Conservation (phyloP, 2,797 vertebrate genomes). For the Anas flavirostris region DNA sequence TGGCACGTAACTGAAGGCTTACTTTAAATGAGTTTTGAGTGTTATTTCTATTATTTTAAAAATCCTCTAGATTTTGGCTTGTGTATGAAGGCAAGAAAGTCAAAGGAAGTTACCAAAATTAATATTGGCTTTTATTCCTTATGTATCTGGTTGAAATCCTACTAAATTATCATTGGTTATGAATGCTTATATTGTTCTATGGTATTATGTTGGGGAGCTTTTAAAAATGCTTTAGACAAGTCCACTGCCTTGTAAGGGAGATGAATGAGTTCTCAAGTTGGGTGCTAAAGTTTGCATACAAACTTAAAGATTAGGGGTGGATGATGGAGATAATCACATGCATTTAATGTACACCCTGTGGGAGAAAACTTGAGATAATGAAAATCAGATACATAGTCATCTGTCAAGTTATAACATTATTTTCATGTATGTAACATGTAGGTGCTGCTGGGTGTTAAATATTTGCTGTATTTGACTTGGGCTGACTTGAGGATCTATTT, state of each 20-base stretch:
- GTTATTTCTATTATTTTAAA: background rate
- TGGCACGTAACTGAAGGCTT: background rate
- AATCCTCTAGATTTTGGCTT: background rate
- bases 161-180: background rate
- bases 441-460: background rate
- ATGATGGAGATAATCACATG: background rate
- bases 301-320: conserved; percentile 7
- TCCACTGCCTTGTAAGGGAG: background rate
- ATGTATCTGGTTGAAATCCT: background rate
- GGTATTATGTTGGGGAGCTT: background rate
- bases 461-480: background rate
- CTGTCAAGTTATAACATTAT: background rate
- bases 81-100: background rate
- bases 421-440: background rate
- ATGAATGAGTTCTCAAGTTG: background rate
- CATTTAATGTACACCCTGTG: conserved; percentile 30
- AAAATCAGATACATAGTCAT: background rate
- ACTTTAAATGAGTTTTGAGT: background rate
- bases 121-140: background rate
- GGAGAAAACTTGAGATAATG: background rate
- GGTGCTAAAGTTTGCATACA: background rate
- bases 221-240: background rate
- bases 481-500: background rate
- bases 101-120: background rate
- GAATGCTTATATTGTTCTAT: background rate